A percentile compares a stretch with the other conserved stretches of the same genome.
Evolutionary conservation across 2,888 invertebrate genomes (phyloP).

Genomic region (Yponomeuta evonymella): DNA sequence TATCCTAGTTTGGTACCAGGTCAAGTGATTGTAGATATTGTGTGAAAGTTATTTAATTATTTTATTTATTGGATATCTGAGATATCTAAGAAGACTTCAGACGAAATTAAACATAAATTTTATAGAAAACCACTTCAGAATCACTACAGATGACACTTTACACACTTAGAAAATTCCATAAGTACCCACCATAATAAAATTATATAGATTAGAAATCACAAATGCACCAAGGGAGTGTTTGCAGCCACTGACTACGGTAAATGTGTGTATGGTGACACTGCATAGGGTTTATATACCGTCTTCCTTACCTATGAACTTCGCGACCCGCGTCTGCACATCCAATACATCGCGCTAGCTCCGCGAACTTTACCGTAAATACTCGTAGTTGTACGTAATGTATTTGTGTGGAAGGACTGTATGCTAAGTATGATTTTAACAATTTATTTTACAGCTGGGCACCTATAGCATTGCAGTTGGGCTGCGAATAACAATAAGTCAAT

Average conservation of each 20-base stretch:
- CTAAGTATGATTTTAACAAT: slow-evolving; percentile 2
- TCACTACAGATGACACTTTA: not conserved
- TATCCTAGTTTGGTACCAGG: too few species aligned
- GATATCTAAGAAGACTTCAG: not conserved
- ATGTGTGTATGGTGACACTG: slow-evolving; percentile 66
- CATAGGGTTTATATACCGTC: slow-evolving; percentile 66
- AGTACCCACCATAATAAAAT: slow-evolving; percentile 11
- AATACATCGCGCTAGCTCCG: slow-evolving; percentile 36
- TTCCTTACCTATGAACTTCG: slow-evolving; percentile 74
- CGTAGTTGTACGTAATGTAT: not conserved
- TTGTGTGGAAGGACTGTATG: not conserved
- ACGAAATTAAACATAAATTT: not conserved
- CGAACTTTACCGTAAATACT: slow-evolving; percentile 9
- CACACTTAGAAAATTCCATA: not conserved
- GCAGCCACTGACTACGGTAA: slow-evolving; percentile 47
- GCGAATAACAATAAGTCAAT: not conserved
- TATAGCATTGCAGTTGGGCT: not conserved
- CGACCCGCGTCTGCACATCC: slow-evolving; percentile 40
- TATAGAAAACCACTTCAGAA: not conserved
- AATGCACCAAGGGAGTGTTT: slow-evolving; percentile 41
- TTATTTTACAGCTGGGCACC: not conserved
- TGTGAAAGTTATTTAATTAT: too few species aligned
- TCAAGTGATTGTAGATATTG: too few species aligned
- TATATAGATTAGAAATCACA: slow-evolving; percentile 25
- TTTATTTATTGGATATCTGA: too few species aligned